A percentile compares a stretch with the other conserved stretches of the same genome.
Evolutionary conservation across 2,797 vertebrate genomes (phyloP).

Genomic region (Leuciscus waleckii): DNA sequence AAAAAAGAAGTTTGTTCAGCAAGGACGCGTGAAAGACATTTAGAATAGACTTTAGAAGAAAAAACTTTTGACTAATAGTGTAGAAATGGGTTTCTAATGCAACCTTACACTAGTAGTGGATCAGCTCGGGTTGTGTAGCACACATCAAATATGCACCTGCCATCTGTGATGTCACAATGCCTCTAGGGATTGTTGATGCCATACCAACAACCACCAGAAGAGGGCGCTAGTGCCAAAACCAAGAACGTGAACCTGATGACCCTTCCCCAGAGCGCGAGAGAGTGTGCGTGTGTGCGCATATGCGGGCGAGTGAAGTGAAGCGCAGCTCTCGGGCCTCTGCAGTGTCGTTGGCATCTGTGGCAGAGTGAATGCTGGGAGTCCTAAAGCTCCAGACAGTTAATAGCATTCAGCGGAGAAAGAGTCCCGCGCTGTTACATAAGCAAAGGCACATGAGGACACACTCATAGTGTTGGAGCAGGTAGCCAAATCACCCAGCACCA

Average conservation of each 20-base stretch:
- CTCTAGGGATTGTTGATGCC: constrained; percentile 31
- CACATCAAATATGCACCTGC: background rate
- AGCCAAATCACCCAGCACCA: constrained; percentile 71
- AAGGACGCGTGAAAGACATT: no score
- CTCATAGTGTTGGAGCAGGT: constrained; percentile 46
- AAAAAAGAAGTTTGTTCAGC: no score
- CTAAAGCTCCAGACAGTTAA: constrained; percentile 76
- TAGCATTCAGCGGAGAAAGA: constrained; percentile 80
- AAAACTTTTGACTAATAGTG: background rate
- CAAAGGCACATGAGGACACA: constrained; percentile 82
- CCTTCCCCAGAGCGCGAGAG: constrained; percentile 3
- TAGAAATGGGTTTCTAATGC: background rate
- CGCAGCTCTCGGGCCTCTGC: constrained; percentile 50
- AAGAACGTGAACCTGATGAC: constrained; percentile 54
- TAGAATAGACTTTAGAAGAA: background rate
- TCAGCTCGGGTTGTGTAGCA: background rate
- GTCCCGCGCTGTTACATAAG: constrained; percentile 78
- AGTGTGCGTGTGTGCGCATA: constrained; percentile 14
- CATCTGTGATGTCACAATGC: constrained; percentile 20
- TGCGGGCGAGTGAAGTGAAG: constrained; percentile 43
- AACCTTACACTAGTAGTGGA: background rate
- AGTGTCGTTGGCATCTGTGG: constrained; percentile 51
- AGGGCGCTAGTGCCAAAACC: constrained; percentile 54
- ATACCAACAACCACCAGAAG: constrained; percentile 50
- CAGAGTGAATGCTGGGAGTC: constrained; percentile 69